Evolutionary conservation across 2,888 invertebrate genomes (phyloP).

Genomic region (Pterostichus niger): DNA sequence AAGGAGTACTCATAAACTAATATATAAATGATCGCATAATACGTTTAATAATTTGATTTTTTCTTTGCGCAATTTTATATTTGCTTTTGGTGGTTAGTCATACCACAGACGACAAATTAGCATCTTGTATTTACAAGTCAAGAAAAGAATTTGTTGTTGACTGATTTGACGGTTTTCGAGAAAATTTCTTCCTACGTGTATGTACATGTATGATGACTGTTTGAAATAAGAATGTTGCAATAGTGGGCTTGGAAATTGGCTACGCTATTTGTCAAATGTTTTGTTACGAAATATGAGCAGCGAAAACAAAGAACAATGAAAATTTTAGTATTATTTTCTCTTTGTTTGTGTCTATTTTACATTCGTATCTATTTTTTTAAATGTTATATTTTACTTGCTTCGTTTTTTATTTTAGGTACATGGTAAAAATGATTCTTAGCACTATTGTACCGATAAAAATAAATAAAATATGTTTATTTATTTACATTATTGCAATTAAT

Average conservation of each 20-base stretch:
- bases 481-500: background rate
- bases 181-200: conserved; percentile 20
- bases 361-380: no score
- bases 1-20: background rate
- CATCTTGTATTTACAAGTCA: conserved; percentile 1
- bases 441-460: no score
- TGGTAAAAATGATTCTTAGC: background rate
- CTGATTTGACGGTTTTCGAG: background rate
- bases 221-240: conserved; percentile 20
- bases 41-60: background rate
- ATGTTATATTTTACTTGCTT: background rate
- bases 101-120: background rate
- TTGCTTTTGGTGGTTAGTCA: conserved; percentile 13
- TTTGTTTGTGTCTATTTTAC: no score
- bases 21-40: background rate
- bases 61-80: background rate
- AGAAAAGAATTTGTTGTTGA: conserved; percentile 16
- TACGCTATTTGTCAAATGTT: background rate
- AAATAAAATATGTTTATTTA: no score
- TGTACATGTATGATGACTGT: background rate
- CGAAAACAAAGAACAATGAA: background rate
- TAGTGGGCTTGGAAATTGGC: conserved; percentile 25
- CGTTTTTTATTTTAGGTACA: background rate
- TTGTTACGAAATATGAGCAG: background rate
- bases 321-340: no score